Conservation (phyloP, 2,113 vertebrate species). For the Paracanthobrama guichenoti region DNA sequence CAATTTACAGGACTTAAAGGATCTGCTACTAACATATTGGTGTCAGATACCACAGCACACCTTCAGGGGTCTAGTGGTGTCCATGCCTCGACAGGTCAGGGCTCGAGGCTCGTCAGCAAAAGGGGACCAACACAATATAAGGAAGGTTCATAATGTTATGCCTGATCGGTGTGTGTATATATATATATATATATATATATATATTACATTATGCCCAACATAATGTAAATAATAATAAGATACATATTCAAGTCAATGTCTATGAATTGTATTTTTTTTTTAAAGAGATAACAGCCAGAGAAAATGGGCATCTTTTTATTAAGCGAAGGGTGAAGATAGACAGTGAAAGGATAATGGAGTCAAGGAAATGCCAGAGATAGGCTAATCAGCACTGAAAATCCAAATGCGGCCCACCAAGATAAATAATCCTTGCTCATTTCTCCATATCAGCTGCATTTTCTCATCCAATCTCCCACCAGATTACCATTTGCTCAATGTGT, state of each 20-base stretch:
- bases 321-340: constrained; percentile 21
- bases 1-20: no score
- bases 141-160: no score
- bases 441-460: constrained; percentile 20
- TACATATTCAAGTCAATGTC: constrained; percentile 3
- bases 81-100: no score
- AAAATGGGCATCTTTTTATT: constrained; percentile 27
- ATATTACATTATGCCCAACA: background rate
- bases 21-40: no score
- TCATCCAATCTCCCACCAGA: constrained; percentile 24
- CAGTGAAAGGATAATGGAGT: constrained; percentile 29
- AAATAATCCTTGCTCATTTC: constrained; percentile 40
- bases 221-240: background rate
- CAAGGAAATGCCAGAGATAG: background rate
- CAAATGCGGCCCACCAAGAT: constrained; percentile 29
- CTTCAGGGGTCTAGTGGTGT: no score
- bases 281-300: background rate
- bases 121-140: no score
- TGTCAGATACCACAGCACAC: no score
- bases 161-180: no score
- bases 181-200: no score
- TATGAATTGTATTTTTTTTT: background rate
- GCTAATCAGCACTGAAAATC: constrained; percentile 40
- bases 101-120: no score
- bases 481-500: constrained; percentile 39